Base-by-base conservation (phyloP, 2,797 vertebrate genomes). In the Paedocypris micromegethes region DNA sequence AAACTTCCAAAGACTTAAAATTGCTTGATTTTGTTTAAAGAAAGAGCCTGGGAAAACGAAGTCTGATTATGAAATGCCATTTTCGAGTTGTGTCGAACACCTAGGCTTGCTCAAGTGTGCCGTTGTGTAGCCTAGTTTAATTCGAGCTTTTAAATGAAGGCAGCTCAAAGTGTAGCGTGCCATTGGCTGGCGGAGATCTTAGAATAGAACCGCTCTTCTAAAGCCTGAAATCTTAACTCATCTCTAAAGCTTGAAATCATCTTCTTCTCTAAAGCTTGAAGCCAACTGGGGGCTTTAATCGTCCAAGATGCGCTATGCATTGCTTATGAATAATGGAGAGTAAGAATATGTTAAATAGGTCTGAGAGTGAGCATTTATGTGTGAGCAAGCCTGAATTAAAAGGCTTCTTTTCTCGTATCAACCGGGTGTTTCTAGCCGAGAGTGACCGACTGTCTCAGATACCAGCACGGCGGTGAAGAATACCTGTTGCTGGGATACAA, bases 31-130 rank as follows among this genome's bases (percentile, higher is more conserved):
- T 82, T 70, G 83, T 72, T 84, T 64, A 53, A 48, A 70, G 64
- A 75, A 66, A 61, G 23, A 53, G 50, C 71, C 42, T 6, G 6
- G 37, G 46, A 38, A 54, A 77, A 78, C 39, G 66, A 72, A 85
- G 75, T 47, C 75, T 75, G 79, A 90, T 85, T 84, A 83, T 79
- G 75, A 85, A 87, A 86, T 83, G 74, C 79, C 83, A 77, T 87
- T 88, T 90, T 23, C 23, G 23, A 23, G 72, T 80, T 80, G 79
- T 54, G 78, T 57, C 88, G 84, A 86, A 84, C 80, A 79, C 81
- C 80, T 81, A 79, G 83, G 78, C 84, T 71, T 74, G 86, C 86
- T 86, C 66, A 64, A 85, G 85, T 58, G n/a, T 37, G 7, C 4
- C 39, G 46, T 50, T 58, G 64, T 57, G 54, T 58, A 42, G 45